These are phyloP conservation scores for Xenopus petersii DNA, from an alignment of 2,797 vertebrate genomes.

Conservation along the genomic window DNA sequence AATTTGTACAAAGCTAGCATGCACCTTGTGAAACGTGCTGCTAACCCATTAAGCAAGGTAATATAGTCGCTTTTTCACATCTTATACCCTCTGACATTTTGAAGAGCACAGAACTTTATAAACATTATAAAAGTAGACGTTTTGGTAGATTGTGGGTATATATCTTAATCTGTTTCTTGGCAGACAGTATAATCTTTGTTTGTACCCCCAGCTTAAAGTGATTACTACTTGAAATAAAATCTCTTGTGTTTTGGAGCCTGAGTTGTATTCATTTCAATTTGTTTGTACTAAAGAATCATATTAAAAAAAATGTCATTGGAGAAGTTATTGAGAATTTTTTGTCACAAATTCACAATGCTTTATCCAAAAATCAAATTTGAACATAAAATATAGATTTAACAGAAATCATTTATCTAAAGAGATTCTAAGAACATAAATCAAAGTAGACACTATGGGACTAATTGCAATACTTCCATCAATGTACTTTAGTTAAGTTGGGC, in stretches of 20 bases:
- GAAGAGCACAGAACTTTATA: slow-evolving; percentile 29
- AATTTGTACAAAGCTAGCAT: not conserved
- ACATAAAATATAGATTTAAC: too few species aligned
- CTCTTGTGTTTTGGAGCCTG: slow-evolving; percentile 23
- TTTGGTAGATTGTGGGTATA: not conserved
- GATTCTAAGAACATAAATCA: too few species aligned
- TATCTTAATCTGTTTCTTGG: slow-evolving; percentile 31
- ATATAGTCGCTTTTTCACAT: slow-evolving; percentile 21
- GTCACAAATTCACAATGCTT: too few species aligned
- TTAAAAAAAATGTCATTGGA: too few species aligned
- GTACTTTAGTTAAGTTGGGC: too few species aligned
- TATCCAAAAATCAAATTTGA: too few species aligned
- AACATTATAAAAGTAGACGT: slow-evolving; percentile 29
- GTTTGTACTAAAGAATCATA: not conserved
- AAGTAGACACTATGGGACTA: too few species aligned
- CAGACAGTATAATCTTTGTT: slow-evolving; percentile 27
- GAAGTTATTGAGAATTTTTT: too few species aligned
- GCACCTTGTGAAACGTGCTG: slow-evolving; percentile 14
- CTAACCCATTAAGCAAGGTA: slow-evolving; percentile 14
- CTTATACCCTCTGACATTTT: slow-evolving; percentile 30
- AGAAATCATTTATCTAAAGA: too few species aligned
- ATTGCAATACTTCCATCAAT: too few species aligned
- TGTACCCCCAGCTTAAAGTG: slow-evolving; percentile 20
- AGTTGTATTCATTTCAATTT: slow-evolving; percentile 17
- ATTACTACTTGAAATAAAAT: slow-evolving; percentile 34